Evolutionary conservation across 2,113 vertebrate genomes (phyloP).

Genomic region (Oenanthe oenanthe): DNA sequence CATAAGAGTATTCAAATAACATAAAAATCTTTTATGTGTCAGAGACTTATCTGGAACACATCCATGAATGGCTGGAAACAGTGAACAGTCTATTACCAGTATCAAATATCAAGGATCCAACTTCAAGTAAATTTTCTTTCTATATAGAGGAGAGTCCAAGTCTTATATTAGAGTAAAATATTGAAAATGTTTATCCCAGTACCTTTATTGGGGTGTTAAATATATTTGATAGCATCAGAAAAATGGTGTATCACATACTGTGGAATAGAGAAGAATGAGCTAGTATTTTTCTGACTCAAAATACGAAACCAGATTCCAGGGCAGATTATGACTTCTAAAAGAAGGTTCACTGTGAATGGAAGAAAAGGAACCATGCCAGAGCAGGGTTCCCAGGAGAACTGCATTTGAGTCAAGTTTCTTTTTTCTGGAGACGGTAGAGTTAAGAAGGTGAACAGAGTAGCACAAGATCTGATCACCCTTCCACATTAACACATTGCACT

Average conservation of each 20-base stretch:
- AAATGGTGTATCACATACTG: not conserved
- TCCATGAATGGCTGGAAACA: slow-evolving; percentile 35
- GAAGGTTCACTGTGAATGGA: slow-evolving; percentile 15
- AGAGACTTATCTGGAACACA: slow-evolving; percentile 34
- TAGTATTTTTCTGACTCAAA: slow-evolving; percentile 26
- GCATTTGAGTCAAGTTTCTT: slow-evolving; percentile 26
- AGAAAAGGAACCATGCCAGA: slow-evolving; percentile 17
- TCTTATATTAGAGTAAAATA: not conserved
- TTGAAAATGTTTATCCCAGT: not conserved
- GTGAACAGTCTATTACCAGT: not conserved
- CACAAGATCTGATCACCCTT: not conserved
- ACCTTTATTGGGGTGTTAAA: not conserved
- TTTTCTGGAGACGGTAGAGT: slow-evolving; percentile 6
- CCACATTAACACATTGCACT: not conserved
- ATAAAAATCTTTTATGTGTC: slow-evolving; percentile 26
- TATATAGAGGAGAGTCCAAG: not conserved
- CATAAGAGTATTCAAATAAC: slow-evolving; percentile 18
- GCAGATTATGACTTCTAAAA: slow-evolving; percentile 23
- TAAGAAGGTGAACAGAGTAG: not conserved
- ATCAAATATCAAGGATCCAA: not conserved
- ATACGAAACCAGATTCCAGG: slow-evolving; percentile 3
- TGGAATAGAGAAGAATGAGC: not conserved
- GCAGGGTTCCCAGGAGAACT: not conserved
- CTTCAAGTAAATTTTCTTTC: not conserved
- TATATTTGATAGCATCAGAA: not conserved